Evolutionary conservation across 2,888 invertebrate species (phyloP), one percentile per base, ranked within the genome.

Genomic region (Sphaerophoria taeniata): DNA sequence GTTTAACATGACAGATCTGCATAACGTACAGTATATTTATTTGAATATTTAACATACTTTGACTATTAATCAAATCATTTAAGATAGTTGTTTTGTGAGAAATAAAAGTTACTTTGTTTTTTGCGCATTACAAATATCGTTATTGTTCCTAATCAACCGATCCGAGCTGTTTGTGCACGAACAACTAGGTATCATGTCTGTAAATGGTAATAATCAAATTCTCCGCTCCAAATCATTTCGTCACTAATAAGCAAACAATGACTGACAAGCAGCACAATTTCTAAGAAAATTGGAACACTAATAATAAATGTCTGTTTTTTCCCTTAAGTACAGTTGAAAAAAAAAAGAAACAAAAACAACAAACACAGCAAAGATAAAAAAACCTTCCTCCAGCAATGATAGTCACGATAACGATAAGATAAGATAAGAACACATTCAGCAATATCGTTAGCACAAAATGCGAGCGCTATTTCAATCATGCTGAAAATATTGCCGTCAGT

Each of bases 371-470:
- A 16, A 55, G 6, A 34, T 63, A 53, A 43, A 51, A 70, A 24
- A 51, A 83, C 55, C 74, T 75, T 73, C 69, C 78, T 61, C 6
- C 53, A 16, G 45, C 65, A 63, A 14, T 71, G 81, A 85, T 77
- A 82, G 11, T 43, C 6, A 43, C 45, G 74, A 82, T 81, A 76
- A 85, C 39, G 85, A 85, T 85, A 85, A 85, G 85, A 85, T 85
- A 81, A 85, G 80, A 85, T 81, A 51, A 71, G 31, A 67, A 6
- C 47, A 69, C 70, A 58, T 81, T 81, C 76, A 77, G 72, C 81
- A 71, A 63, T 49, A 39, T 24, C 7, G 6, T 49, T 16, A 71
- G 36, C 11, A 63, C 45, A 69, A 43, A 53, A 16, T 49, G 63
- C 24, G 70, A 47, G 16, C 65, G 60, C 31, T 65, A 31, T 65